Evolutionary conservation across 2,888 invertebrate genomes (phyloP).

Genomic region (Graphium colonna): DNA sequence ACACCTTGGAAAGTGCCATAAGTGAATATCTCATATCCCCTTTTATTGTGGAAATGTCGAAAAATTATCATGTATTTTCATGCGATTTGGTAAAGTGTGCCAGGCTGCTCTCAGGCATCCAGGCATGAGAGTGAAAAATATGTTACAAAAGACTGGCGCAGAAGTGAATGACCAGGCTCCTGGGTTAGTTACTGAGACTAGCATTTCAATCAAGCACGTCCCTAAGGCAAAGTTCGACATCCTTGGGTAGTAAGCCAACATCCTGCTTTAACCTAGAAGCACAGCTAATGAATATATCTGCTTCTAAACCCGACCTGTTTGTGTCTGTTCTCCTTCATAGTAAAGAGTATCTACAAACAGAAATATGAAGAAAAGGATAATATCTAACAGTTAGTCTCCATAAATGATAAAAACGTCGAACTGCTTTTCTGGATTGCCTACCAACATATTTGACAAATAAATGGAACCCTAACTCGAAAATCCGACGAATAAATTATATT

Average conservation of each 20-base stretch:
- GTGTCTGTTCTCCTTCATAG: constrained; percentile 7
- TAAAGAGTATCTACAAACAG: too few species aligned
- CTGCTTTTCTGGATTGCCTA: background rate
- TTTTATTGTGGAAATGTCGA: constrained; percentile 17
- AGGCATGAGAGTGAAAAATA: constrained; percentile 28
- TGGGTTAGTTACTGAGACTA: constrained; percentile 11
- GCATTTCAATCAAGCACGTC: constrained; percentile 13
- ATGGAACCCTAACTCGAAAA: too few species aligned
- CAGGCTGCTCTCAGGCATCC: constrained; percentile 26
- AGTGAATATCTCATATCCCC: background rate
- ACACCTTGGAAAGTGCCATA: background rate
- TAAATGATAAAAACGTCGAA: background rate
- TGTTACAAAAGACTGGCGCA: constrained; percentile 27
- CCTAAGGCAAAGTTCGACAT: constrained; percentile 4
- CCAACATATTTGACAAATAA: too few species aligned
- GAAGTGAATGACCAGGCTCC: constrained; percentile 25
- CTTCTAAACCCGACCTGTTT: background rate
- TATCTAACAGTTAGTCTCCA: background rate
- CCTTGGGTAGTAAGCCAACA: background rate
- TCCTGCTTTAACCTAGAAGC: background rate
- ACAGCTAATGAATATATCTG: background rate
- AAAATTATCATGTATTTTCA: constrained; percentile 21
- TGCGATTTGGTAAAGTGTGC: constrained; percentile 12
- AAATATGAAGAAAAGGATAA: constrained; percentile 2
- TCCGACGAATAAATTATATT: too few species aligned